Base-by-base conservation (phyloP, 2,113 vertebrate genomes). In the Xenopus borealis region DNA sequence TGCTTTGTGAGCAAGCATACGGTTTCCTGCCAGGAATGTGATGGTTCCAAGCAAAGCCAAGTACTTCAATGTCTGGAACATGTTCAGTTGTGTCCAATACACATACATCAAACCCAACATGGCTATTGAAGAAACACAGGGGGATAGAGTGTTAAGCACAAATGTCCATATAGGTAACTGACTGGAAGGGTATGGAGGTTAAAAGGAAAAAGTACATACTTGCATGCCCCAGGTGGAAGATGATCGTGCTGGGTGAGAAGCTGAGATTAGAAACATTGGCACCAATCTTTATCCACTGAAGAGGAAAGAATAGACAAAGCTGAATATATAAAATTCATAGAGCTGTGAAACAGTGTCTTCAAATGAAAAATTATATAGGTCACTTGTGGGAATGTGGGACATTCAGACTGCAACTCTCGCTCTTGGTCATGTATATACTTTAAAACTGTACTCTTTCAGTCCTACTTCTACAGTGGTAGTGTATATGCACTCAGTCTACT, bases 61-160 rank as follows among this genome's bases (percentile, higher is more conserved):
- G 85, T 99, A 99, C 87, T 99, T 97, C 79, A 99, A 88, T 12
- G 97, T 99, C 88, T 99, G 97, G 90, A 99, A 99, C 97, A 99
- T 99, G 91, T 99, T 92, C 77, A 99, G 93, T 59, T 98, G 95
- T 81, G 96, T 99, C 97, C 97, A 99, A 87, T 98, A 99, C 71
- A 99, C 85, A 19, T 98, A 99, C 97, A 99, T 98, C 72, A 99
- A 93, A 46, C 94, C 97, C 82, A 99, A 84, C 93, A 96, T 91
- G 12, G 96, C 97, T 99, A 84, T 17, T 82, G 82, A 67, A 59
- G 79, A 58, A 73, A 0, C 82, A 82, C 55, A 74, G 62, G 83
- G 82, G 23, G 3, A 2, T 82, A 83, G 81, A 83, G 83, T 82
- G 33, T 44, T 16, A 4, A 13, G 55, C 55, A 58, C 7, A 17